Conservation (phyloP, 2,113 vertebrate genomes). For the Argyrosomus japonicus region DNA sequence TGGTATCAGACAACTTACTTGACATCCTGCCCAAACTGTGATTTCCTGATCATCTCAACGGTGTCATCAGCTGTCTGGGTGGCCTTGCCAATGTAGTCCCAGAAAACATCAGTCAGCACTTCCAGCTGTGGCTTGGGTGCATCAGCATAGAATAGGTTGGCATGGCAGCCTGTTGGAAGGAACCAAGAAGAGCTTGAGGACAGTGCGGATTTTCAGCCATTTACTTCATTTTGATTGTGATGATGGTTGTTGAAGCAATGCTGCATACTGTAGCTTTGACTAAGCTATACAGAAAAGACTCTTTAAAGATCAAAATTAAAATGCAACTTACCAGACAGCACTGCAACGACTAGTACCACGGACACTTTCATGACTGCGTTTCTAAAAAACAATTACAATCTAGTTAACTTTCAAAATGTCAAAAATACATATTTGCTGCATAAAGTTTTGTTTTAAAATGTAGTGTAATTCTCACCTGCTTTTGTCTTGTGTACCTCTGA, state of each 20-base stretch:
- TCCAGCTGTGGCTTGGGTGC: constrained; percentile 83
- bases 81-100: constrained; percentile 84
- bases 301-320: background rate
- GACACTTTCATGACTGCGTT: constrained; percentile 75
- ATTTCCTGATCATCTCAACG: constrained; percentile 82
- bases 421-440: background rate
- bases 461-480: constrained; percentile 66
- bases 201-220: background rate
- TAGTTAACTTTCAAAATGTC: background rate
- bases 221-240: background rate
- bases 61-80: constrained; percentile 84
- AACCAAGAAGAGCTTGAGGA: background rate
- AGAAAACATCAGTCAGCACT: constrained; percentile 83
- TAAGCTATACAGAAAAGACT: constrained; percentile 1
- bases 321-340: constrained; percentile 78
- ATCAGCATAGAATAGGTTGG: constrained; percentile 83
- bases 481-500: constrained; percentile 37
- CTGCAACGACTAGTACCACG: constrained; percentile 65
- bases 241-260: background rate
- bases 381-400: constrained; percentile 44
- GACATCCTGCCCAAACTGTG: constrained; percentile 82
- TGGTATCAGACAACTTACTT: constrained; percentile 74
- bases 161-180: constrained; percentile 79
- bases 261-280: background rate
- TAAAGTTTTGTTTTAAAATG: background rate